Evolutionary conservation across 2,888 invertebrate species (phyloP), one percentile per base, ranked within the genome.

Genomic region (Choreutis nemorana): DNA sequence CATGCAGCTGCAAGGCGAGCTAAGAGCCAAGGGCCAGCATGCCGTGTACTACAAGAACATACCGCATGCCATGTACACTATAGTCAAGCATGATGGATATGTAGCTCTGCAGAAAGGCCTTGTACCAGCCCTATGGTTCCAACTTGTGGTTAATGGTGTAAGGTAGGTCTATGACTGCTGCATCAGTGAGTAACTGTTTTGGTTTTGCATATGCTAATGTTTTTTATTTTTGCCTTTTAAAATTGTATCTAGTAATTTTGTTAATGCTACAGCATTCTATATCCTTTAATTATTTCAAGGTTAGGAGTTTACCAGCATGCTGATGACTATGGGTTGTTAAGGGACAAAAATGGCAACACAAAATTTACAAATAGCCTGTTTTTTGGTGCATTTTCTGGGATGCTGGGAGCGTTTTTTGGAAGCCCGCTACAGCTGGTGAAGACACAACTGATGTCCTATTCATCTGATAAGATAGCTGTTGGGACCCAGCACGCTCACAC

Each of bases 401-500:
- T 86, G 44, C 59, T 87, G 14, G 95, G 94, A 1, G 89, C 89
- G 2, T 81, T 87, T 32, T 72, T 87, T 33, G 94, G 90, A 2
- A 95, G 94, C 65, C 96, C 96, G 0, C 83, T 96, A 30, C 94
- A 92, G 55, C 67, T 97, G 71, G 89, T 94, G 1, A 94, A 94
- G 70, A 93, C 92, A 0, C 94, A 94, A 49, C 75, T 94, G 2
- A 94, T 94, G 79, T 84, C 92, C 0, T 83, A 87, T 59, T 86
- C 91, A 1, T 85, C 85, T 1, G 71, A 83, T 36, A 75, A 83
- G 40, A 92, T 95, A 33, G 94, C 95, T 2, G 95, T 95, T 2
- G 96, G 95, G 0, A 85, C 90, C 41, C 95, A 96, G 52, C 94
- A 94, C 54, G 75, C 83, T 0, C 91, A 94, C 50, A 65, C 65